These are phyloP conservation scores for Apodemus agrarius DNA, from an alignment of 2,797 vertebrate genomes.

Conservation along the genomic window DNA sequence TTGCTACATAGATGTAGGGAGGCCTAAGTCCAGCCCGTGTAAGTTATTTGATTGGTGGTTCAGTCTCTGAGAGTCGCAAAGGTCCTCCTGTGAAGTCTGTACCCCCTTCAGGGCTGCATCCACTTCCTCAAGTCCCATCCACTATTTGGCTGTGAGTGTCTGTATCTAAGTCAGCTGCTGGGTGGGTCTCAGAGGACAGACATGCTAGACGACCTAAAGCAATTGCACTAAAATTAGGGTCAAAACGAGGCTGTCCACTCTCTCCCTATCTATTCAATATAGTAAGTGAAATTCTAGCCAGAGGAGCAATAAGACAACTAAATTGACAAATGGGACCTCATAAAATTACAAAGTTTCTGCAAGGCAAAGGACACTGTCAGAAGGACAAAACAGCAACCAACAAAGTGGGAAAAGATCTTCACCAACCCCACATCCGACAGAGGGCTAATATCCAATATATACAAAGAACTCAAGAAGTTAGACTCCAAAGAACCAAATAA, in stretches of 20 bases:
- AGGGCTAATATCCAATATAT: too few relatives aligned
- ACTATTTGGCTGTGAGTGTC: background rate
- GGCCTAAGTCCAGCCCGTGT: background rate
- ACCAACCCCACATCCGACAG: too few relatives aligned
- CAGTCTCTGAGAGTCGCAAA: background rate
- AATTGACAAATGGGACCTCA: too few relatives aligned
- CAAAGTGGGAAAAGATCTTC: too few relatives aligned
- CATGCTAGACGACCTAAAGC: background rate
- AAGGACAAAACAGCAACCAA: too few relatives aligned
- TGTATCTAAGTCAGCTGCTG: background rate
- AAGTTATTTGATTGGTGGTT: background rate
- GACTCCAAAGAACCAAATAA: too few relatives aligned
- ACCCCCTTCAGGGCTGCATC: background rate
- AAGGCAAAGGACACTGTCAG: too few relatives aligned
- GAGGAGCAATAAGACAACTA: background rate
- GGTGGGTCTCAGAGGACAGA: background rate
- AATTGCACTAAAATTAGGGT: background rate
- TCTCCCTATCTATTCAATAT: background rate
- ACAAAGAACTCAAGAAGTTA: too few relatives aligned
- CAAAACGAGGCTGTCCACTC: background rate
- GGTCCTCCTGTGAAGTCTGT: background rate
- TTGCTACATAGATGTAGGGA: background rate
- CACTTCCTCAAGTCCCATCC: background rate
- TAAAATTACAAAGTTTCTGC: too few relatives aligned
- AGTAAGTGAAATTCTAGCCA: background rate